Conservation (phyloP, 2,888 invertebrate species). For the Cantharis rustica region DNA sequence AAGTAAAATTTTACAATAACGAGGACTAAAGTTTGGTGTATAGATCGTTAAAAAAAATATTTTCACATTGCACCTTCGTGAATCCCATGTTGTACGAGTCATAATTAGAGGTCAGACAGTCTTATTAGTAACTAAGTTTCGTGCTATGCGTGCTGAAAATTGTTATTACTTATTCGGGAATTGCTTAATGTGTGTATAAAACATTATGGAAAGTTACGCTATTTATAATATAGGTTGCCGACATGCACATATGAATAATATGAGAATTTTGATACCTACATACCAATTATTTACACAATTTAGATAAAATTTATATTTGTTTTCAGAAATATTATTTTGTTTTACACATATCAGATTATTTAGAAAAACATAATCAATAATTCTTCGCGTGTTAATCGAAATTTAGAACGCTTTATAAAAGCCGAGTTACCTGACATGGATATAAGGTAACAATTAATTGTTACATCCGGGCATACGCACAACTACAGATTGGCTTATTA, state of each 20-base stretch:
- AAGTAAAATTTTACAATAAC: background rate
- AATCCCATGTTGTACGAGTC: constrained; percentile 4
- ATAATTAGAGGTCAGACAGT: constrained; percentile 16
- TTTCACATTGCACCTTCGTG: constrained; percentile 6
- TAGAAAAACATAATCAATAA: background rate
- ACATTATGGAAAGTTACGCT: background rate
- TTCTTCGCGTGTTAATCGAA: background rate
- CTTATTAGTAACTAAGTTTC: constrained; percentile 9
- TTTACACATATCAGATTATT: background rate
- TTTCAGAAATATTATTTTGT: background rate
- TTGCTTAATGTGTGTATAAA: constrained; percentile 17
- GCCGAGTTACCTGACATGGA: background rate
- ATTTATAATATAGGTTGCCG: background rate
- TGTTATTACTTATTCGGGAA: background rate
- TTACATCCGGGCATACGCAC: background rate
- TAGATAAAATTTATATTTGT: background rate
- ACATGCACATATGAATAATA: background rate
- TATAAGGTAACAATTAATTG: background rate
- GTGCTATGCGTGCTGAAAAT: constrained; percentile 21
- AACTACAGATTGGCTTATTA: background rate
- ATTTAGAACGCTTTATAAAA: background rate
- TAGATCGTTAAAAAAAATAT: constrained; percentile 3
- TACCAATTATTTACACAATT: background rate
- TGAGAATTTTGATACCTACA: background rate
- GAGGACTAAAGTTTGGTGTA: background rate